These are phyloP conservation scores for Carettochelys insculpta DNA, from an alignment of 2,113 vertebrate species.

Conservation along the genomic window DNA sequence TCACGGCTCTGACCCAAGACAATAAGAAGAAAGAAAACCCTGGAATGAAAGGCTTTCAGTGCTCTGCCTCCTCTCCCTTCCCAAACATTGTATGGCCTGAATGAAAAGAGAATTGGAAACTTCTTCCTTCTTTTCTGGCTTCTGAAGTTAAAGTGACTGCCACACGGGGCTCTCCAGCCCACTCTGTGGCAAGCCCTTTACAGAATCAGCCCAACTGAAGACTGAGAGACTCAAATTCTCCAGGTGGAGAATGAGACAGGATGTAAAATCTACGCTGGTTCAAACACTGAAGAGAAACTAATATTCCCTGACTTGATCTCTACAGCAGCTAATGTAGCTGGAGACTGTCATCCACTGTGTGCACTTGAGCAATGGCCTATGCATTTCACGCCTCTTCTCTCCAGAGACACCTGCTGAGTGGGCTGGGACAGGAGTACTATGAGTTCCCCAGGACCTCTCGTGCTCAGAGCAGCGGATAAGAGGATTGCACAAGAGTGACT, in stretches of 20 bases:
- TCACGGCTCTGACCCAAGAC: not conserved
- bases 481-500: not conserved
- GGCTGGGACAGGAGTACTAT: not conserved
- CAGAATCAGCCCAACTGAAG: not conserved
- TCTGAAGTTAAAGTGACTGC: not conserved
- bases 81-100: not conserved
- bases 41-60: not conserved
- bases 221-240: accelerated
- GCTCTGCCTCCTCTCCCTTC: not conserved
- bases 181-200: not conserved
- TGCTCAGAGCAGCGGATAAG: not conserved
- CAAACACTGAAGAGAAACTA: not conserved
- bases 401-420: not conserved
- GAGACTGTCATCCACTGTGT: not conserved
- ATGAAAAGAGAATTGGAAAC: not conserved
- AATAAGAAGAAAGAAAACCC: not conserved
- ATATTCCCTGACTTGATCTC: not conserved
- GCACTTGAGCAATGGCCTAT: not conserved
- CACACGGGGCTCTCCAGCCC: not conserved
- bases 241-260: too few species aligned
- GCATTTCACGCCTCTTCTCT: not conserved
- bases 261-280: too few species aligned
- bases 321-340: not conserved
- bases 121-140: not conserved
- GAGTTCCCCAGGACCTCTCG: not conserved